phyloP scores from a whole-genome alignment of 2,797 vertebrate genomes.

The Rhinogobio ventralis region DNA sequence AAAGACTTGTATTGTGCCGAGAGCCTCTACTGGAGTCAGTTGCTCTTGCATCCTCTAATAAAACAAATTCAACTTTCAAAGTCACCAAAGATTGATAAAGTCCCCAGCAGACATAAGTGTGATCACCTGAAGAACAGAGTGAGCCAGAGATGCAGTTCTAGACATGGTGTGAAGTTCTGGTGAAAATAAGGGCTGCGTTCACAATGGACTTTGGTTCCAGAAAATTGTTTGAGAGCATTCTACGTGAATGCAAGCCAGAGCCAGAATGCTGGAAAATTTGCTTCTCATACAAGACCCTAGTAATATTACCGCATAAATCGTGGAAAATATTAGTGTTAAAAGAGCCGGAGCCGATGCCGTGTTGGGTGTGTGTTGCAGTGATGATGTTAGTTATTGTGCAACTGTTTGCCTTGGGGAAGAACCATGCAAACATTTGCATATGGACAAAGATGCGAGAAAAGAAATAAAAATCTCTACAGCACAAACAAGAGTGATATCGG shows the following conservation, averaged over 20 bases:
- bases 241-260: not conserved
- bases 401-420: not conserved
- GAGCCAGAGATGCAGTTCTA: constrained; percentile 74
- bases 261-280: not conserved
- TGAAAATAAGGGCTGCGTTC: not conserved
- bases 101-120: constrained; percentile 76
- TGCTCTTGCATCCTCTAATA: not conserved
- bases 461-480: not conserved
- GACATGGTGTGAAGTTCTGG: constrained; percentile 65
- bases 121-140: constrained; percentile 72
- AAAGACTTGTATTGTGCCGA: not conserved
- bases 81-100: constrained; percentile 68
- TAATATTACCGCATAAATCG: not conserved
- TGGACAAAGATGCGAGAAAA: not conserved
- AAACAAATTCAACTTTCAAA: not conserved
- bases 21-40: not conserved
- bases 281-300: not conserved
- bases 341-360: not conserved
- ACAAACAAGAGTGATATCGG: not conserved
- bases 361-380: not conserved
- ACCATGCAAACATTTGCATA: not conserved
- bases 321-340: not conserved
- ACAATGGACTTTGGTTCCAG: not conserved
- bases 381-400: not conserved
- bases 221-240: not conserved